A percentile compares a stretch with the other conserved stretches of the same genome.
Evolutionary conservation across 2,113 vertebrate genomes (phyloP).

Genomic region (Etia nguti): DNA sequence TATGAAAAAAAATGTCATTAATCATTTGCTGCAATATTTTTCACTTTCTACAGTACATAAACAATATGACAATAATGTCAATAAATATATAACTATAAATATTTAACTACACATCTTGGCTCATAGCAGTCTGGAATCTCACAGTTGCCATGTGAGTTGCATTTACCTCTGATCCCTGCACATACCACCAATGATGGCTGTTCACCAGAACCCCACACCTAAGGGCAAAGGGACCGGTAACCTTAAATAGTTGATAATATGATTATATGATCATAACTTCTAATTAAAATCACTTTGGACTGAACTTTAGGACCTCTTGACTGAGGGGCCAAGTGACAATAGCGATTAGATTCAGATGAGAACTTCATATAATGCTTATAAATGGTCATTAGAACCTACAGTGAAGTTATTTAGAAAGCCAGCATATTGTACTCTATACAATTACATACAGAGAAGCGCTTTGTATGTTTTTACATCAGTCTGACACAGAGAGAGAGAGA

Average conservation of each 20-base stretch:
- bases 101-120: not conserved
- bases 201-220: not conserved
- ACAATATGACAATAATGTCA: not conserved
- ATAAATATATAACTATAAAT: not conserved
- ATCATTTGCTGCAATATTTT: not conserved
- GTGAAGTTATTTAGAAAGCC: not conserved
- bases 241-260: constrained; percentile 22
- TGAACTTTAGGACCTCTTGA: constrained; percentile 9
- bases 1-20: not conserved
- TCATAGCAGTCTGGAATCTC: not conserved
- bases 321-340: not conserved
- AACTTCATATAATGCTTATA: not conserved
- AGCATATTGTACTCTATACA: not conserved
- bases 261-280: constrained; percentile 15
- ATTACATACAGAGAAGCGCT: not conserved
- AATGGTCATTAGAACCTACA: not conserved
- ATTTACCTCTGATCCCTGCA: not conserved
- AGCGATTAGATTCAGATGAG: not conserved
- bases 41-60: not conserved
- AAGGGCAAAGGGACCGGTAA: constrained; percentile 17
- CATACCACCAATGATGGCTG: not conserved
- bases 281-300: constrained; percentile 24
- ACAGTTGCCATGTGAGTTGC: not conserved
- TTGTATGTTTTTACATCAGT: not conserved
- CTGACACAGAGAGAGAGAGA: not conserved